A percentile compares a stretch with the other conserved stretches of the same genome.
phyloP scores from a whole-genome alignment of 1,140 invertebrate genomes.

The Cotesia vestalis region DNA sequence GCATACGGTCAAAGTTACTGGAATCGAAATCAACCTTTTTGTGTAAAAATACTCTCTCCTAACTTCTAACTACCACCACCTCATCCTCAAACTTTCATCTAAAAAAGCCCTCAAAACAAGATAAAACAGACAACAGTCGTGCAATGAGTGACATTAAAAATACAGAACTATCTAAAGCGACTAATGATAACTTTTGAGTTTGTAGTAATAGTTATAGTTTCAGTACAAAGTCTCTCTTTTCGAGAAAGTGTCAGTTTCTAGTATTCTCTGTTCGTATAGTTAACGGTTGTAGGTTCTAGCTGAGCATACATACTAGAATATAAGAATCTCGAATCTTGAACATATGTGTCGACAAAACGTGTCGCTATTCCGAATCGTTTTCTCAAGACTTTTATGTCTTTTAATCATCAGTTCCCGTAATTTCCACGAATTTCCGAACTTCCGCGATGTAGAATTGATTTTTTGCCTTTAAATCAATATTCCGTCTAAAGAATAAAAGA shows the following conservation, averaged over 20 bases:
- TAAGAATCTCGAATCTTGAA: slow-evolving; percentile 25
- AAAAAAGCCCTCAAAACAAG: no score
- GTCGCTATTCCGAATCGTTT: slow-evolving; percentile 29
- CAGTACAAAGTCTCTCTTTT: neutral
- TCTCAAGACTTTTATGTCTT: slow-evolving; percentile 33
- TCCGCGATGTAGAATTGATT: no score
- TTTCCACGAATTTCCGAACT: neutral
- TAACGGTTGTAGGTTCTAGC: no score
- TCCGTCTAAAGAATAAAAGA: no score
- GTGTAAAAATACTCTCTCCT: no score
- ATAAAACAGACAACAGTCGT: neutral
- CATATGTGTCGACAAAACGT: slow-evolving; percentile 35
- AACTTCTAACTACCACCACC: no score
- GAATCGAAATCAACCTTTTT: neutral
- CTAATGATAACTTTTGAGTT: neutral
- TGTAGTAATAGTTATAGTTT: neutral
- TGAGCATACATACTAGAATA: no score
- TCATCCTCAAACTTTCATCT: no score
- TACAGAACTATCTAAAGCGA: neutral
- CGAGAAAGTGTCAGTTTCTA: slow-evolving; percentile 21
- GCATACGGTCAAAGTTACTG: slow-evolving; percentile 3
- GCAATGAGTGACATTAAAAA: neutral
- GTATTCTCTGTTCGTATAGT: neutral
- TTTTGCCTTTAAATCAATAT: no score
- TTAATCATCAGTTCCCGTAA: slow-evolving; percentile 17